Base-by-base conservation (phyloP, 2,888 invertebrate genomes). In the Machimus rusticus region DNA sequence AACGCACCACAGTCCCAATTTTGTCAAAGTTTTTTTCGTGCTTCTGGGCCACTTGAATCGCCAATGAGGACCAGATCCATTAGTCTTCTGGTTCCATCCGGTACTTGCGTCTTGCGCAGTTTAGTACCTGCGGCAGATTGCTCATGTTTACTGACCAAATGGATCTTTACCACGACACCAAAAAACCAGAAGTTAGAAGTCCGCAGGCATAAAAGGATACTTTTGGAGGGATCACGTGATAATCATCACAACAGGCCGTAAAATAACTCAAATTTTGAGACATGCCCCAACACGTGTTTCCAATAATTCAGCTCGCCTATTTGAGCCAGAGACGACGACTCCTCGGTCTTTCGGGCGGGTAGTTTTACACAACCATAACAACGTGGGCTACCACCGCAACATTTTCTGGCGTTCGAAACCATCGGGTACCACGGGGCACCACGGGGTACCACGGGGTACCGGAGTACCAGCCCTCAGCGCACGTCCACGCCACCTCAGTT, bases 211-310 rank as follows among this genome's bases (percentile, higher is more conserved):
- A 51, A 81, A 81, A 55, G 81, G 81, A 81, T 81, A 81, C 51
- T 51, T 51, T 55, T 51, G 8, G 12, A 76, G 51, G 46, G 19
- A 46, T 81, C 81, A 81, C 51, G 51, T 81, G 81, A 81, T 81
- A 81, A 81, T 81, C 81, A 81, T 81, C 55, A 81, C 81, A 81
- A 81, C 81, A 81, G 81, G 81, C 81, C 81, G 81, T 81, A 81
- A 81, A 81, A 81, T 81, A 81, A 81, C 81, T 81, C 55, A 81
- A 51, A 51, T 81, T 31, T 34, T n/a, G n/a, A 16, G 55, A 23
- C 81, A 81, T 55, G 39, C 81, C 51, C 81, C 43, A 51, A 81
- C 81, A 81, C 81, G 55, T 81, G 81, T 81, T 81, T 81, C 43
- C 81, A 81, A 81, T 81, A 81, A 81, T 55, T 81, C 31, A 55